phyloP scores from a whole-genome alignment of 2,113 vertebrate species.

The Sminthopsis crassicaudata region DNA sequence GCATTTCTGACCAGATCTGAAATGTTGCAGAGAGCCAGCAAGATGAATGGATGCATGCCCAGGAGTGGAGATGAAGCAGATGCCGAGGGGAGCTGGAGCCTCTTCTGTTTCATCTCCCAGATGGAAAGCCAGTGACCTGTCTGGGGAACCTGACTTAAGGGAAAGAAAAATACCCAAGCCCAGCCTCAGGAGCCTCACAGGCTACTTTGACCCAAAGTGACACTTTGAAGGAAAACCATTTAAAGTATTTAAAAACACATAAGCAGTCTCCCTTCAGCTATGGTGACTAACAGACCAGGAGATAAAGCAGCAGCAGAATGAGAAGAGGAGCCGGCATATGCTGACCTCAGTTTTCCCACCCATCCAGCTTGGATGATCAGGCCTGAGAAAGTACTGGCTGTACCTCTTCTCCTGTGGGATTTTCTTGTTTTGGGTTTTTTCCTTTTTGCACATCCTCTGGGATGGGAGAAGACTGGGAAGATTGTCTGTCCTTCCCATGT shows the following conservation, averaged over 20 bases:
- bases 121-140: slow-evolving; percentile 1
- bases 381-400: slow-evolving; percentile 1
- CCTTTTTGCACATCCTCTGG: not conserved
- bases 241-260: not conserved
- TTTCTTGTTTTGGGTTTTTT: not conserved
- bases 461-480: not conserved
- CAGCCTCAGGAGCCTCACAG: not conserved
- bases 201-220: not conserved
- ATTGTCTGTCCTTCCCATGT: not conserved
- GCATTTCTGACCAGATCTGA: slow-evolving; percentile 65
- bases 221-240: not conserved
- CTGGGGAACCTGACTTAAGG: not conserved
- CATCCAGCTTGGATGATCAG: not conserved
- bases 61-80: slow-evolving; percentile 42
- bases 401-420: not conserved
- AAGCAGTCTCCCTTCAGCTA: not conserved
- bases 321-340: not conserved
- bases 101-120: not conserved
- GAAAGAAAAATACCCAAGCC: not conserved
- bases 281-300: not conserved
- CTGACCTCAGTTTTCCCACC: not conserved
- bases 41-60: slow-evolving; percentile 42
- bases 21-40: slow-evolving; percentile 58
- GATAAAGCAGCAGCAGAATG: not conserved
- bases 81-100: not conserved